Percentiles rank a stretch among this genome's conserved stretches.
These are phyloP conservation scores for Sebastes taczanowskii DNA, from an alignment of 2,797 vertebrate genomes.

Conservation along the genomic window DNA sequence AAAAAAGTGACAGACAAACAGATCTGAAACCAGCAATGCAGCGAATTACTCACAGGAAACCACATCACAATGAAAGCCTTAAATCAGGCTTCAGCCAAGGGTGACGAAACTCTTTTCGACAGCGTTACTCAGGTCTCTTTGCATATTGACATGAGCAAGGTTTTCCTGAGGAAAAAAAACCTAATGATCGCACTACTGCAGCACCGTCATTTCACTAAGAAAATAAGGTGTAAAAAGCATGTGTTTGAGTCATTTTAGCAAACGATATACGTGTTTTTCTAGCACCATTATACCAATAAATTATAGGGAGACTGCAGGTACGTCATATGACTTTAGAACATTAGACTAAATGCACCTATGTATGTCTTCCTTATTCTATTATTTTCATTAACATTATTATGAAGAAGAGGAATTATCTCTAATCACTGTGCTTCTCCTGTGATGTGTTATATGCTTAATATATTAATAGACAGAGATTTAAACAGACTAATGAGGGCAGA, in stretches of 20 bases:
- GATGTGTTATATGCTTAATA: not conserved
- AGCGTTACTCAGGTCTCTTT: not conserved
- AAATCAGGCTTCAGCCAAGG: not conserved
- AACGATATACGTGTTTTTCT: not conserved
- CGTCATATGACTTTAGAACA: not conserved
- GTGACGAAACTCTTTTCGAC: not conserved
- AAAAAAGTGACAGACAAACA: not conserved
- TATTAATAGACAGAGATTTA: not conserved
- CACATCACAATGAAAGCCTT: not conserved
- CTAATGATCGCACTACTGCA: not conserved
- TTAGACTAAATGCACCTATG: not conserved
- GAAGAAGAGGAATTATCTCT: not conserved
- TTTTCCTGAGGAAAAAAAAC: not conserved
- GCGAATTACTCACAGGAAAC: slow-evolving; percentile 52
- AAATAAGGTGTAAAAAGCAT: not conserved
- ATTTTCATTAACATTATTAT: not conserved
- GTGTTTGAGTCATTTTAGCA: not conserved
- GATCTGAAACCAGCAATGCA: slow-evolving; percentile 8
- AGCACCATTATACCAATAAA: not conserved
- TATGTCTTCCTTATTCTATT: not conserved
- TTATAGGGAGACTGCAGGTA: not conserved
- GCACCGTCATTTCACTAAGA: not conserved
- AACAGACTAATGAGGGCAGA: not conserved
- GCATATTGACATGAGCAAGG: not conserved
- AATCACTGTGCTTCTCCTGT: too few relatives aligned